Evolutionary conservation across 2,113 vertebrate genomes (phyloP), one percentile per base, ranked within the genome.

Genomic region (Erythrocercus mccallii): DNA sequence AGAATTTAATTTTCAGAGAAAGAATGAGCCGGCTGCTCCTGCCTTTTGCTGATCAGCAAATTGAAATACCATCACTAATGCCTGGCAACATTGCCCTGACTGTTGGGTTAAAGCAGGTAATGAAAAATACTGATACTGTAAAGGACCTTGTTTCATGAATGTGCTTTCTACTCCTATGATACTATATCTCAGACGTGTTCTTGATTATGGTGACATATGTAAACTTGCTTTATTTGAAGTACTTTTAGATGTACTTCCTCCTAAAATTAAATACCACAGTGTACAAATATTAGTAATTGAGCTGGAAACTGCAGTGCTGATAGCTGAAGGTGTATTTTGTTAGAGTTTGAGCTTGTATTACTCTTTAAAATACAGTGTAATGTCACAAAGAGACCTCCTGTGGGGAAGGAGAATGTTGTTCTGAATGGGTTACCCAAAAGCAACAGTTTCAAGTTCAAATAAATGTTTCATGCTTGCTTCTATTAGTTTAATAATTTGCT

Each of bases 21-120:
- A 97, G 99, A 97, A 98, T 99, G 97, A 99, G 99, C 96, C 98
- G 99, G 33, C 97, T 99, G 84, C 97, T 99, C 62, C 96, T 99
- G 92, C 99, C 99, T 33, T 99, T 99, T 97, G 99, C 99, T 72
- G 99, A 99, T 95, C 99, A 99, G 91, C 98, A 99, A 22, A 96
- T 99, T 71, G 99, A 99, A 98, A 99, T 99, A 90, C 96, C 99
- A 38, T 99, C 98, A 1, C 96, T 99, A 83, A 98, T 98, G 44
- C 98, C 99, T 31, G 99, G 99, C 86, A 99, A 99, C 97, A 99
- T 99, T 93, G 99, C 98, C 12, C 97, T 99, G 54, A 98, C 99
- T 45, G 99, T 99, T 27, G 99, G 99, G 42, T 98, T 99, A 87
- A 99, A 99, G 97, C 98, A 99, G 97, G 99, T 99, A 97, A 95